phyloP scores from a whole-genome alignment of 2,888 invertebrate genomes.

The Polyommatus iphigenia region DNA sequence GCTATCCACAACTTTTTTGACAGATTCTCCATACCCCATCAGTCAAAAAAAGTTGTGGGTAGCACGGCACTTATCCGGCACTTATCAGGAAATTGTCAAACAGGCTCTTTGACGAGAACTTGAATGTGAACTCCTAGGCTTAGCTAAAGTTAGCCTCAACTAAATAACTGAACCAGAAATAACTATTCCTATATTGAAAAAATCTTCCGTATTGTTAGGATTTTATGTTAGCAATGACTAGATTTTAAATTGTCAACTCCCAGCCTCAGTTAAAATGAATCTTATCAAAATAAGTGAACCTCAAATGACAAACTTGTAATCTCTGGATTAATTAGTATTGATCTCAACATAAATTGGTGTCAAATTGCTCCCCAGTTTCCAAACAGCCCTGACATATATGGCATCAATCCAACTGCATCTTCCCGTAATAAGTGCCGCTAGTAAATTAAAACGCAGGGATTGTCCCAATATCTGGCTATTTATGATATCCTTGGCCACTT shows the following conservation, averaged over 20 bases:
- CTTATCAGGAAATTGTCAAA: too few species aligned
- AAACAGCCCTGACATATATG: constrained; percentile 21
- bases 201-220: not conserved
- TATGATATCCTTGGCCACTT: constrained; percentile 22
- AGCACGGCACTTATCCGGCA: too few species aligned
- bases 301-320: not conserved
- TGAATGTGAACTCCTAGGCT: too few species aligned
- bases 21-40: too few species aligned
- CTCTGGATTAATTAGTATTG: not conserved
- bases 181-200: not conserved
- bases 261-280: too few species aligned
- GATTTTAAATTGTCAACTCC: too few species aligned
- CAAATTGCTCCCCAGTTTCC: constrained; percentile 3
- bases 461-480: constrained; percentile 10
- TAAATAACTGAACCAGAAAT: too few species aligned
- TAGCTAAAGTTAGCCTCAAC: too few species aligned
- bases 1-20: too few species aligned
- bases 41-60: too few species aligned
- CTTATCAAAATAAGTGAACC: too few species aligned
- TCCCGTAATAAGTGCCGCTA: constrained; percentile 19
- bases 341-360: not conserved
- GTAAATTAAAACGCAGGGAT: not conserved
- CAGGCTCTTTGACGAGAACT: too few species aligned
- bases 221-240: not conserved
- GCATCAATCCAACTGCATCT: constrained; percentile 6